A percentile compares a stretch with the other conserved stretches of the same genome.
These are phyloP conservation scores for Carlito syrichta DNA, from an alignment of 2,113 vertebrate genomes.

Conservation along the genomic window DNA sequence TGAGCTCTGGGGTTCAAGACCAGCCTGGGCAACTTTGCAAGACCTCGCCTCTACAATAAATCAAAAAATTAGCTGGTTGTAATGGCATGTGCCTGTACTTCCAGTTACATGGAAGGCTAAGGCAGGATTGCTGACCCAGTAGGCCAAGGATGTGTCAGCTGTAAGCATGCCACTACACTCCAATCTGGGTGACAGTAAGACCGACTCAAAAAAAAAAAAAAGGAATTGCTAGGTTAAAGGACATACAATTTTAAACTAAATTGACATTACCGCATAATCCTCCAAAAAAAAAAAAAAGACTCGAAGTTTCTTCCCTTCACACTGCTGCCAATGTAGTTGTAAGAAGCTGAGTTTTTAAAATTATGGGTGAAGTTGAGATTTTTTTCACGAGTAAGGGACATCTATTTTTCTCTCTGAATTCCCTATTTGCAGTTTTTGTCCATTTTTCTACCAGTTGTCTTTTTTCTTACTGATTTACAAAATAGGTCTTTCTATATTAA, in stretches of 20 bases:
- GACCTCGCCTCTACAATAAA: no score
- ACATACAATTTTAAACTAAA: neutral
- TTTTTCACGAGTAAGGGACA: neutral
- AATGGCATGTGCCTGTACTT: no score
- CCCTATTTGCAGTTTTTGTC: neutral
- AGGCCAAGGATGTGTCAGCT: no score
- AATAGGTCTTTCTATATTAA: neutral
- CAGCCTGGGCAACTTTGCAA: no score
- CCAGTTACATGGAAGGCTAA: no score
- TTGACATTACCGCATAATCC: neutral
- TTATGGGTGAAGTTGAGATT: neutral
- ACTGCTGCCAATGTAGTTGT: neutral
- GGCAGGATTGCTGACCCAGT: no score
- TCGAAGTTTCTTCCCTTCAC: neutral
- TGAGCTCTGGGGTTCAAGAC: no score
- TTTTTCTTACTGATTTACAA: neutral
- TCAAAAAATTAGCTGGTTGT: no score
- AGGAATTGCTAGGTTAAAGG: neutral
- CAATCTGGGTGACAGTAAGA: no score
- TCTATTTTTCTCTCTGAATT: neutral
- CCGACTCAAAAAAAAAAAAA: no score
- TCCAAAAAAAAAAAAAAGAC: neutral
- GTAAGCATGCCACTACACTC: no score
- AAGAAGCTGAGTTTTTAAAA: neutral
- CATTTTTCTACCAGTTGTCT: neutral